Base-by-base conservation (phyloP, 2,888 invertebrate species). In the Muschampia plurimacula region DNA sequence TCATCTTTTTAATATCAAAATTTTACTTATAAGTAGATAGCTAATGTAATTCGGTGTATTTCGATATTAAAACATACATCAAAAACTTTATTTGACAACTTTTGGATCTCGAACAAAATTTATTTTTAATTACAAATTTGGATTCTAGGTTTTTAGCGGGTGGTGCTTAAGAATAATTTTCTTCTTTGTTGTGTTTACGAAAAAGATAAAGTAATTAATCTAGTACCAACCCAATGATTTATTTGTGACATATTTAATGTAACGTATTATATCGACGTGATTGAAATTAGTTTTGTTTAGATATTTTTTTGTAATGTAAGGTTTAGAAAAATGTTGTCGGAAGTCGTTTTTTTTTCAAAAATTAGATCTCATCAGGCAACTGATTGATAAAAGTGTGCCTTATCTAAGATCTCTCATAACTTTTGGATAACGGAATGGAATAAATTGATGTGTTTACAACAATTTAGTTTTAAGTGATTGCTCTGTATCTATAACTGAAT, bases 341-440 rank as follows among this genome's bases (percentile, higher is more conserved):
- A 87, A 81, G 86, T 87, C 79, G 83, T 86, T 86, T 72, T 70
- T 69, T 85, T 84, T 88, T 88, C 88, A 89, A 92, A 89, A 89
- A 88, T 85, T 86, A 89, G 92, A 93, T 93, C 93, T 93, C 93
- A 93, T 90, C 86, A 83, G 90, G 90, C 87, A 83, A 76, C 78
- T 76, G 79, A 77, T 81, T 82, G 79, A 82, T 80, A 74, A 70
- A 74, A 75, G 78, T 77, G 81, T 86, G 90, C 88, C 91, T 89
- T 85, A 78, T 76, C 80, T 85, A 87, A 83, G 93, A 93, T 93
- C 93, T 93, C 93, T 83, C 86, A 84, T 85, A 81, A 82, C 81
- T 86, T 89, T 92, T 89, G 89, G 89, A 86, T 86, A 80, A 81
- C 78, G 80, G 82, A 83, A 79, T 79, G 81, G 81, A 80, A 80